Evolutionary conservation across 2,888 invertebrate species (phyloP).

Genomic region (Teinopalpus imperialis): DNA sequence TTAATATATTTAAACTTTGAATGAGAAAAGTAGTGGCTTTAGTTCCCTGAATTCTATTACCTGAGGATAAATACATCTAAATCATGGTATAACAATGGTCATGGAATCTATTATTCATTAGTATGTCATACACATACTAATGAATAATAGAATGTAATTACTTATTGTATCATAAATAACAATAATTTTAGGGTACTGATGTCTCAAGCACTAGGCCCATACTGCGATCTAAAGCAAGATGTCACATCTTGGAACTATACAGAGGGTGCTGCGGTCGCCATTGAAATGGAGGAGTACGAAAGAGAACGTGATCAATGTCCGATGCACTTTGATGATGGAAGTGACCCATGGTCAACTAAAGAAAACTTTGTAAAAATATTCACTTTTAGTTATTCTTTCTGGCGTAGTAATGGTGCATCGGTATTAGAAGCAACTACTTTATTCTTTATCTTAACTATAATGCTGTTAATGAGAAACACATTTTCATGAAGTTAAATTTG

Average conservation of each 20-base stretch:
- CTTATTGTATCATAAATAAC: no score
- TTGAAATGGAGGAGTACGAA: conserved; percentile 96
- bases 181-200: conserved; percentile 75
- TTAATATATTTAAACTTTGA: no score
- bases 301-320: conserved; percentile 97
- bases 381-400: conserved; percentile 60
- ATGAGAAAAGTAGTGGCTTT: no score
- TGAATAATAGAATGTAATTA: no score
- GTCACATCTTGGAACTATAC: conserved; percentile 94
- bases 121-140: no score
- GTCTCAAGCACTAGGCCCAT: conserved; percentile 95
- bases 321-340: conserved; percentile 97
- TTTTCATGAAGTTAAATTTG: no score
- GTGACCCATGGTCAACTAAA: conserved; percentile 90
- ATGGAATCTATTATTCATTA: no score
- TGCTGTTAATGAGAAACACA: no score
- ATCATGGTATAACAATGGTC: no score
- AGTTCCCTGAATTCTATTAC: no score
- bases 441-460: conserved; percentile 38
- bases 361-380: conserved; percentile 89
- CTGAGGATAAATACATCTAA: no score
- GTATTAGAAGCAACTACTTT: conserved; percentile 38
- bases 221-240: conserved; percentile 94
- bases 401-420: conserved; percentile 52
- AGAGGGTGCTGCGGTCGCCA: conserved; percentile 95